These are phyloP conservation scores for Cydia splendana DNA, from an alignment of 1,140 invertebrate species.

Conservation along the genomic window DNA sequence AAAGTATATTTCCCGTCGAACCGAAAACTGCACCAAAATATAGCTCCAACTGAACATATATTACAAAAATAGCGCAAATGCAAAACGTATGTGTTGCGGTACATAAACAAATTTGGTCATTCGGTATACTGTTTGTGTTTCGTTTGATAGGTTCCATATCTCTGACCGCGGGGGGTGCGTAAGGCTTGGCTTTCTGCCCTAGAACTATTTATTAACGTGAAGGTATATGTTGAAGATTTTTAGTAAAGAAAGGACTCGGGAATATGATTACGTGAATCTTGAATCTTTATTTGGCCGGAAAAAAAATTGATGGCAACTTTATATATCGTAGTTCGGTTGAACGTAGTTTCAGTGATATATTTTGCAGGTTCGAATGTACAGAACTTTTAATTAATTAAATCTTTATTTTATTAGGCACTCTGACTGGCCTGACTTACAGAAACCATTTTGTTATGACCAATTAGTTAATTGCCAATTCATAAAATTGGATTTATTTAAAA, in stretches of 20 bases:
- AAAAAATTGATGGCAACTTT: too few species aligned
- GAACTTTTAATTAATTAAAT: too few species aligned
- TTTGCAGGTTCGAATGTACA: too few species aligned
- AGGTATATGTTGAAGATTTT: conserved; percentile 20
- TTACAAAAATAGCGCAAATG: conserved; percentile 13
- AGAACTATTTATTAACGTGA: conserved; percentile 2
- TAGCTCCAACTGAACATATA: background rate
- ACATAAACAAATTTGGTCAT: conserved; percentile 31
- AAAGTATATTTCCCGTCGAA: background rate
- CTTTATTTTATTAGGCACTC: too few species aligned
- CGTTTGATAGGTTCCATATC: conserved; percentile 29
- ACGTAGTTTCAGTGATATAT: too few species aligned
- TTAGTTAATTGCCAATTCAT: too few species aligned
- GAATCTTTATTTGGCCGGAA: too few species aligned
- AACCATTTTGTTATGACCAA: too few species aligned
- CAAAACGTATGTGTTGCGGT: conserved; percentile 28
- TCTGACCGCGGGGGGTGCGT: conserved; percentile 11
- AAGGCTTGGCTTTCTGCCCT: conserved; percentile 25
- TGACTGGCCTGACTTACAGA: too few species aligned
- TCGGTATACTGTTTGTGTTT: conserved; percentile 10
- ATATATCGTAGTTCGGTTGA: too few species aligned
- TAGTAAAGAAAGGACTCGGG: background rate
- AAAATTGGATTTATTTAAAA: too few species aligned
- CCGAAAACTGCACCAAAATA: background rate
- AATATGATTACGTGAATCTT: too few species aligned